Base-by-base conservation (phyloP, 1,140 invertebrate genomes). In the Cydia pomonella region DNA sequence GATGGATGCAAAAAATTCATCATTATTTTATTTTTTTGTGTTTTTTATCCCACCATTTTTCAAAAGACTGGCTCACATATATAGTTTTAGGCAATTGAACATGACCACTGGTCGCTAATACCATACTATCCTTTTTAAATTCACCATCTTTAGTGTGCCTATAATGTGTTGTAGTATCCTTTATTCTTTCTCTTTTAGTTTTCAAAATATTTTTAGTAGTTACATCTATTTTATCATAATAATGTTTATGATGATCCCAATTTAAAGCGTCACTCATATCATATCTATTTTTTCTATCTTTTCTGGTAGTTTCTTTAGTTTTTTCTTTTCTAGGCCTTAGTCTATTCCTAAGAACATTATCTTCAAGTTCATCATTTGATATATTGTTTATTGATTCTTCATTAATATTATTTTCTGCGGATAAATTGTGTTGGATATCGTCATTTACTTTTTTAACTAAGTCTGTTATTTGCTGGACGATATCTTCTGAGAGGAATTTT, bases 401-500 rank as follows among this genome's bases (percentile, higher is more conserved):
- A 25, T 73, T 73, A 16, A 21, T 3, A 2, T 29, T 44, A 25
- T 73, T 73, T 18, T 73, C 72, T 16, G 2, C 27, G 1, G 72
- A 73, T 27, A 73, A 0, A 23, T 73, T 59, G 12, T 9, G 5
- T 7, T 41, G 18, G 0, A 47, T 44, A 5, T 78, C 74, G 16
- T 75, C 44, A n/a, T 71, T 72, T 1, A 76, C 75, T 71, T 79
- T 77, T 3, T 78, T 50, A 23, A 88, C 76, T 29, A 87, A 80
- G 0, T 81, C 75, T 0, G 76, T 76, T 63, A 87, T 78, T 71
- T 85, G 82, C 5, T 87, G 79, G 0, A 82, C 83, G 0, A 87
- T 29, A 0, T 82, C 78, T 27, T 84, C 84, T 1, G 87, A 82
- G 1, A 88, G 76, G 38, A 87, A 87, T 62, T 86, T 85, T 13